phyloP scores from a whole-genome alignment of 2,113 vertebrate genomes.

The Aleadryas rufinucha region DNA sequence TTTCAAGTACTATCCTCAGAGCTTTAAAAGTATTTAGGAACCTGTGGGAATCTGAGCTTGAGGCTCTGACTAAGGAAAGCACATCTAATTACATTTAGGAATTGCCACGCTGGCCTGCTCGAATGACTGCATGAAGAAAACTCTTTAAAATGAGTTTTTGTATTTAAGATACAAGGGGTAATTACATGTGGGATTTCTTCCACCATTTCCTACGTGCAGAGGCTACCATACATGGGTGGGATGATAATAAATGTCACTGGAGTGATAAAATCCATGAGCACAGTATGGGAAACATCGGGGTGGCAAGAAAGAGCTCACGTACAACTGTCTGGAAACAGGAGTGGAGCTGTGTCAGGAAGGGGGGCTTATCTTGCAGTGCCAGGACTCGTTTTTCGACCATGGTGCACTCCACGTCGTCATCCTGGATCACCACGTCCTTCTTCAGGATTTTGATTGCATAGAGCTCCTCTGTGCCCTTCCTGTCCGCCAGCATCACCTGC shows the following conservation, averaged over 20 bases:
- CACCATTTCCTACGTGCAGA: neutral
- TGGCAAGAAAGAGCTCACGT: constrained; percentile 25
- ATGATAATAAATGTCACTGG: neutral
- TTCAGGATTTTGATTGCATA: constrained; percentile 97
- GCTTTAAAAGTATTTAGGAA: neutral
- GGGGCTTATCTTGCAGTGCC: constrained; percentile 88
- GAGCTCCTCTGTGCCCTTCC: constrained; percentile 91
- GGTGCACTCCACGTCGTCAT: constrained; percentile 96
- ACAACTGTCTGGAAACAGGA: constrained; percentile 99
- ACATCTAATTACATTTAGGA: neutral
- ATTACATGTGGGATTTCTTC: neutral
- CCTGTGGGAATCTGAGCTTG: neutral
- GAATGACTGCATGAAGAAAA: neutral
- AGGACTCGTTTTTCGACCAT: constrained; percentile 98
- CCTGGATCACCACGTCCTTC: constrained; percentile 98
- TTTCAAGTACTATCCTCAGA: neutral
- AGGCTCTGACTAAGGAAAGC: neutral
- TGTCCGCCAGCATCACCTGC: constrained; percentile 96
- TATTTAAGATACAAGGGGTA: neutral
- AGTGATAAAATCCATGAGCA: neutral
- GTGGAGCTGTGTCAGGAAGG: constrained; percentile 94
- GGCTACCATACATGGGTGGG: neutral
- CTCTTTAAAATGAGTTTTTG: neutral
- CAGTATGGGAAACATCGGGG: neutral
- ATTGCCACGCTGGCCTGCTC: neutral